Conservation (phyloP, 1,140 invertebrate species). For the Saccostrea glomerata region DNA sequence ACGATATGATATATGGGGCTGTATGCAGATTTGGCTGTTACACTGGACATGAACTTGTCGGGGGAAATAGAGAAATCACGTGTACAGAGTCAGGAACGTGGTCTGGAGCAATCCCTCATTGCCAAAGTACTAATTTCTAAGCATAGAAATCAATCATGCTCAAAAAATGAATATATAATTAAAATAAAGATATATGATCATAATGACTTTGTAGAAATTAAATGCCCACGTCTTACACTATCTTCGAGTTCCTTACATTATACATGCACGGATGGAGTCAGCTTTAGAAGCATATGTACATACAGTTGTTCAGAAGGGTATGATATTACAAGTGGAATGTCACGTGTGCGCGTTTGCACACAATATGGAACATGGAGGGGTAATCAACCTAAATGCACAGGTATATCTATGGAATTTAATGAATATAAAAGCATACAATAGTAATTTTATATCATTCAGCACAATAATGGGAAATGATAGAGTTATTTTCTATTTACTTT, state of each 20-base stretch:
- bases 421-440: too few species aligned
- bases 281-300: slow-evolving; percentile 44
- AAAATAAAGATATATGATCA: too few species aligned
- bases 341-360: slow-evolving; percentile 44
- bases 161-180: too few species aligned
- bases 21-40: slow-evolving; percentile 48
- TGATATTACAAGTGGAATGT: slow-evolving; percentile 42
- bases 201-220: background rate
- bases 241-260: background rate
- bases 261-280: slow-evolving; percentile 37
- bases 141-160: too few species aligned
- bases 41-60: slow-evolving; percentile 25
- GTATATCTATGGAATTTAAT: background rate
- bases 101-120: background rate
- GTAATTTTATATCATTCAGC: background rate
- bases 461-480: too few species aligned
- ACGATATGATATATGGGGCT: slow-evolving; percentile 33
- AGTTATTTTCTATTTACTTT: too few species aligned
- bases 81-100: background rate
- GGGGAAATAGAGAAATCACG: background rate
- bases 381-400: slow-evolving; percentile 31
- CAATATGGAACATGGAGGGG: slow-evolving; percentile 33
- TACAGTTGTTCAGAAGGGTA: slow-evolving; percentile 43
- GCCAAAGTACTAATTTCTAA: too few species aligned
- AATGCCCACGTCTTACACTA: background rate